These are phyloP conservation scores for Hemistola chrysoprasaria DNA, from an alignment of 2,888 invertebrate genomes.

Conservation along the genomic window DNA sequence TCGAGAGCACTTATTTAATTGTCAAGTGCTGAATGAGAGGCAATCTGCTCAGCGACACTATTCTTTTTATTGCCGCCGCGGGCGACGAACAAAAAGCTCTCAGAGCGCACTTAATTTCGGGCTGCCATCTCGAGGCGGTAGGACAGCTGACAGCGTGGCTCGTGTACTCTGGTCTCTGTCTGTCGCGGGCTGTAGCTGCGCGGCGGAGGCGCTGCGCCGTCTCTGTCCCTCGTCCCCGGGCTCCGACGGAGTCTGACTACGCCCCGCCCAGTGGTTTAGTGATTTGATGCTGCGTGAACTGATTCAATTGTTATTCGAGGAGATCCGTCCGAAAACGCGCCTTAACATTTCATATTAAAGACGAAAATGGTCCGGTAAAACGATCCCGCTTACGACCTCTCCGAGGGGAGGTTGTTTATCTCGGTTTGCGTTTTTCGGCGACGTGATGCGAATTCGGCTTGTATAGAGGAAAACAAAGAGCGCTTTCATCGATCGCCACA, in stretches of 20 bases:
- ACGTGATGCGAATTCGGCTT: slow-evolving; percentile 81
- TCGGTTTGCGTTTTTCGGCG: slow-evolving; percentile 79
- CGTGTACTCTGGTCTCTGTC: slow-evolving; percentile 62
- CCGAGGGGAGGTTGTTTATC: slow-evolving; percentile 76
- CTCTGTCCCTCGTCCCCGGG: slow-evolving; percentile 71
- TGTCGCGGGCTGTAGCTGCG: slow-evolving; percentile 38
- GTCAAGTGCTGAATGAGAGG: slow-evolving; percentile 76
- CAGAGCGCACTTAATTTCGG: slow-evolving; percentile 68
- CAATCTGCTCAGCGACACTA: slow-evolving; percentile 80
- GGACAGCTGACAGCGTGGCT: slow-evolving; percentile 45
- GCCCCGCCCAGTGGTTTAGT: slow-evolving; percentile 83
- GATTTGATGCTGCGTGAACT: slow-evolving; percentile 83
- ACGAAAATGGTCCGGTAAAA: slow-evolving; percentile 77
- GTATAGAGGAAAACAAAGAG: slow-evolving; percentile 77
- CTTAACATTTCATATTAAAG: slow-evolving; percentile 74
- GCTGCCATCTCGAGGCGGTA: slow-evolving; percentile 64
- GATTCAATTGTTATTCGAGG: slow-evolving; percentile 77
- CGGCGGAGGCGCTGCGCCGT: slow-evolving; percentile 56
- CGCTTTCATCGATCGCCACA: slow-evolving; percentile 70
- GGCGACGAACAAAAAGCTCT: slow-evolving; percentile 75
- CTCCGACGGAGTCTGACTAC: slow-evolving; percentile 76
- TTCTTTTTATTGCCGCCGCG: slow-evolving; percentile 72
- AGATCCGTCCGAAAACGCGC: slow-evolving; percentile 65
- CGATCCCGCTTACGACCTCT: slow-evolving; percentile 72
- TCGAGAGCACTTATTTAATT: slow-evolving; percentile 78